Evolutionary conservation across 2,113 vertebrate species (phyloP).

Genomic region (Grallaria varia): DNA sequence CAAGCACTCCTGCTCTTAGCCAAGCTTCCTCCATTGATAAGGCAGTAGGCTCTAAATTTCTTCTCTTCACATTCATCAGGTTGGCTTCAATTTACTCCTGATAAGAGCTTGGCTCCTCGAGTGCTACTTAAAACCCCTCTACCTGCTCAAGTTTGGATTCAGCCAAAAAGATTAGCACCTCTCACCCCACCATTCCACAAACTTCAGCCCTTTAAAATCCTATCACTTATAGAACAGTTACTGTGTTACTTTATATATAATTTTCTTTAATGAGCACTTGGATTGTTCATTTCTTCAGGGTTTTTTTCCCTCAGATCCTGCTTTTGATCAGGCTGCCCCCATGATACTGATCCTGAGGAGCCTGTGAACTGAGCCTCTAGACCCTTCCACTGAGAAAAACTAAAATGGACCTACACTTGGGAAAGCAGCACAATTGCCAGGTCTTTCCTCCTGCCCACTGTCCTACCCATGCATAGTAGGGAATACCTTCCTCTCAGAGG

Average conservation of each 20-base stretch:
- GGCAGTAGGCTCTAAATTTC: not conserved
- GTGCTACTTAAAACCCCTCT: not conserved
- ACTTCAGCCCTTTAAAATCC: not conserved
- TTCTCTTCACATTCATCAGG: not conserved
- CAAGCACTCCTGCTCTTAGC: not conserved
- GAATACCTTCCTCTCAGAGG: not conserved
- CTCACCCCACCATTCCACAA: not conserved
- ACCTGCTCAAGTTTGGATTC: not conserved
- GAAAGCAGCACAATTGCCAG: not conserved
- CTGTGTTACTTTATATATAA: not conserved
- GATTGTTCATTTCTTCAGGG: not conserved
- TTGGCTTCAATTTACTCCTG: not conserved
- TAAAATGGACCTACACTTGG: not conserved
- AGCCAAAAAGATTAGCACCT: not conserved
- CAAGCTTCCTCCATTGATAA: not conserved
- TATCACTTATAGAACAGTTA: not conserved
- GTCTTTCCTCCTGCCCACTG: not conserved
- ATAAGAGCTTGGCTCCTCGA: not conserved
- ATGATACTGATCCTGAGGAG: not conserved
- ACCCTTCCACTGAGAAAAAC: not conserved
- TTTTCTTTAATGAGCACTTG: not conserved
- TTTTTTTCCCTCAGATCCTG: not conserved
- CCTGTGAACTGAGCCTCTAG: not conserved
- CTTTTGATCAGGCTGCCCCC: not conserved
- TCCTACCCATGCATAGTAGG: not conserved